phyloP scores from a whole-genome alignment of 2,797 vertebrate species.

The Xiphophorus birchmanni region DNA sequence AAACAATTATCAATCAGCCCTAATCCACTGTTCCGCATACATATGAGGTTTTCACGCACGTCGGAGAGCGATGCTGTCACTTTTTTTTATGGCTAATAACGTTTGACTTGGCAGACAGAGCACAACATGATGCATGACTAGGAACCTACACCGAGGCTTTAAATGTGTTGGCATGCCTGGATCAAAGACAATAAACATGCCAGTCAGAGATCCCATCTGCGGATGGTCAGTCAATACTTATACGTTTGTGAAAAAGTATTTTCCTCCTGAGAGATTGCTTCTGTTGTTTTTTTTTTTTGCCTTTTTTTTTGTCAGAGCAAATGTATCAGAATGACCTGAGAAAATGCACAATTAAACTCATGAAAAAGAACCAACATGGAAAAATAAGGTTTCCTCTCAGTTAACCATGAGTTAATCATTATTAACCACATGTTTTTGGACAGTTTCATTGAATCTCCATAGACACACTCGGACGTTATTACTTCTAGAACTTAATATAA shows the following conservation, averaged over 20 bases:
- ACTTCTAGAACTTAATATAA: neutral
- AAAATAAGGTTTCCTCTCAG: neutral
- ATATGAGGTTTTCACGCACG: conserved; percentile 72
- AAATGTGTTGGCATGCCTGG: conserved; percentile 8
- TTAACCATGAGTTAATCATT: neutral
- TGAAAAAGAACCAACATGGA: neutral
- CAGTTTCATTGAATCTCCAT: neutral
- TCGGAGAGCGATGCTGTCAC: conserved; percentile 67
- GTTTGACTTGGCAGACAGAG: conserved; percentile 73
- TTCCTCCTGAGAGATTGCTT: neutral
- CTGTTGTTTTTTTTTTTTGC: neutral
- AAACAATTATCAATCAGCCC: conserved; percentile 83
- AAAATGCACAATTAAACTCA: neutral
- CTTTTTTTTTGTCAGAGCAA: neutral
- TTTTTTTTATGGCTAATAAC: conserved; percentile 75
- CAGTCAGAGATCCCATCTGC: neutral
- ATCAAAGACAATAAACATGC: neutral
- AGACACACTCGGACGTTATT: neutral
- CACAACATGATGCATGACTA: conserved; percentile 67
- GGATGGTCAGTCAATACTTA: neutral
- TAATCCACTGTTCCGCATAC: conserved; percentile 79
- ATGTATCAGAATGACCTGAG: neutral
- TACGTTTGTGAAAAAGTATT: neutral
- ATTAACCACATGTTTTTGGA: neutral
- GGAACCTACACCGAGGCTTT: conserved; percentile 68